These are phyloP conservation scores for Microctonus aethiopoides DNA, from an alignment of 2,888 invertebrate genomes.

Conservation along the genomic window DNA sequence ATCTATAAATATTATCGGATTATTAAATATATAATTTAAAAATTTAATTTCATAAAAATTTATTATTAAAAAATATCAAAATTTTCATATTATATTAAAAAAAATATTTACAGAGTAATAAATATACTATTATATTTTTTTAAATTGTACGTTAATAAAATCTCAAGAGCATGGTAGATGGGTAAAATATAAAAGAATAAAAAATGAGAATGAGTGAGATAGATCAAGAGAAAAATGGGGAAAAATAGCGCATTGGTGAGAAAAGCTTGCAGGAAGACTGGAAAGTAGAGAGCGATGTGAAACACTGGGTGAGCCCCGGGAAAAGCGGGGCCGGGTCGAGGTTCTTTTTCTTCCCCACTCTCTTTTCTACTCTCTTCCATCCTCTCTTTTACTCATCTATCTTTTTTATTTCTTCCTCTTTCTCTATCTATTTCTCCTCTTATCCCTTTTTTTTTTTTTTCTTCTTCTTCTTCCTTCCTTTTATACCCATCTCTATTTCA, in stretches of 20 bases:
- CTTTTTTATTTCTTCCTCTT: background rate
- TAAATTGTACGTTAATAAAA: constrained; percentile 17
- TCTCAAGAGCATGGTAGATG: constrained; percentile 29
- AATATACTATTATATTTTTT: background rate
- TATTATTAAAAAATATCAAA: background rate
- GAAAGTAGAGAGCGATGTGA: constrained; percentile 14
- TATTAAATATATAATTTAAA: background rate
- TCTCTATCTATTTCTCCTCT: background rate
- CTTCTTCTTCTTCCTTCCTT: background rate
- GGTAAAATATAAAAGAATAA: constrained; percentile 10
- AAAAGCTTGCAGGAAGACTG: constrained; percentile 3
- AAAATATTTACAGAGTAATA: background rate
- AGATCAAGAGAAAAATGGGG: background rate
- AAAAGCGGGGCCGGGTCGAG: constrained; percentile 36
- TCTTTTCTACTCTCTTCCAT: constrained; percentile 3
- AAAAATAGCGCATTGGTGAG: constrained; percentile 1
- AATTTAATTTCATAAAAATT: background rate
- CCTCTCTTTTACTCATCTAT: background rate
- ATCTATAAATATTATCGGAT: too few species aligned
- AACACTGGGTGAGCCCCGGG: constrained; percentile 26
- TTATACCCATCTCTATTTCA: constrained; percentile 21
- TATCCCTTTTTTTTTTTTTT: background rate
- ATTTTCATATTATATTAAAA: background rate
- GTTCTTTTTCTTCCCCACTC: constrained; percentile 30
- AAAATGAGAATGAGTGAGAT: too few species aligned